Conservation (phyloP, 2,797 vertebrate species). For the Pygocentrus nattereri region DNA sequence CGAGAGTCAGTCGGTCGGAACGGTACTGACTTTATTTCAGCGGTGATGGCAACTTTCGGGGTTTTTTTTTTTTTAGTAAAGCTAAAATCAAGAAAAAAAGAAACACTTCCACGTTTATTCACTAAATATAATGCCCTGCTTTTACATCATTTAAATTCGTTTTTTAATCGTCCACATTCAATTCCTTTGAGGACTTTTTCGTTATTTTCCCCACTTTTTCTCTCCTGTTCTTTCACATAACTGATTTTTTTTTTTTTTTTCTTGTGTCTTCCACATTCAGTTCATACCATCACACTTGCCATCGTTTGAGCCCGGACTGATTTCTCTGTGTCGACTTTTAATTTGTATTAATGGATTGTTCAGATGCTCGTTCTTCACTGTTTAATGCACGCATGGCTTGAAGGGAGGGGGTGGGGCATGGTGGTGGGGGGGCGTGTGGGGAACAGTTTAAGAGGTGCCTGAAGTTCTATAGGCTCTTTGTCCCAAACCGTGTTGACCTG, state of each 20-base stretch:
- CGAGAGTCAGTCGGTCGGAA: no score
- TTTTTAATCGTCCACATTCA: no score
- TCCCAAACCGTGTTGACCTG: conserved; percentile 74
- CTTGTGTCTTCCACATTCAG: neutral
- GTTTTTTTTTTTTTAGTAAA: no score
- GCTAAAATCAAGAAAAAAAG: no score
- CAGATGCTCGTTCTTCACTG: neutral
- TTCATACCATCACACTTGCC: neutral
- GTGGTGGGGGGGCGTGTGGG: conserved; percentile 44
- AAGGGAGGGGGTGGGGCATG: neutral
- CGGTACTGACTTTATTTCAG: no score
- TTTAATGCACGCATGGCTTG: neutral
- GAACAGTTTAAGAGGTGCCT: conserved; percentile 44
- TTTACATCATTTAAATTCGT: no score
- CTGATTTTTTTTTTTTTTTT: no score
- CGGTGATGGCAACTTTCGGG: no score
- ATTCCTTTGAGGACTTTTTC: neutral
- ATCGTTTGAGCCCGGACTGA: no score
- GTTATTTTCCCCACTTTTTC: neutral
- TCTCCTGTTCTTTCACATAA: neutral
- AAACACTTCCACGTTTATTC: no score
- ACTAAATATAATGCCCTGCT: no score
- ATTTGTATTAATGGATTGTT: conserved; percentile 19
- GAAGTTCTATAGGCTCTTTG: conserved; percentile 69
- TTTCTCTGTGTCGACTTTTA: neutral